Percentiles rank a stretch among this genome's conserved stretches.
phyloP scores from a whole-genome alignment of 2,113 vertebrate genomes.

The Thalassarche chlororhynchos region DNA sequence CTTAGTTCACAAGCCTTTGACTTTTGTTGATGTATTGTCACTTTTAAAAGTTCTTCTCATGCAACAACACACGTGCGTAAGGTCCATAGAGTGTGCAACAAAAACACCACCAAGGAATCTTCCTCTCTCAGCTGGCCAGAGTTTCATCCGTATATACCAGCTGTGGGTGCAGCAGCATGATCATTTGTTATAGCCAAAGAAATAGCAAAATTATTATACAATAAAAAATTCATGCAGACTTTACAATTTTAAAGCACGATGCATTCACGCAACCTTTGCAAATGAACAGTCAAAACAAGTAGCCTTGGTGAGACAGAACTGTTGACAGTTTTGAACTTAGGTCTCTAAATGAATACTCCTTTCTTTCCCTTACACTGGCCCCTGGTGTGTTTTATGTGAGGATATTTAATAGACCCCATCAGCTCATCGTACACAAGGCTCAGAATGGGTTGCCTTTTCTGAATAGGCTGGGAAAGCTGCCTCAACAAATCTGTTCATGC shows the following conservation, averaged over 20 bases:
- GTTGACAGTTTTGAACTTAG: neutral
- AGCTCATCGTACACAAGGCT: slow-evolving; percentile 9
- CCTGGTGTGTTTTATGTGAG: slow-evolving; percentile 12
- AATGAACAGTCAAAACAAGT: neutral
- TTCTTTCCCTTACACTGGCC: slow-evolving; percentile 27
- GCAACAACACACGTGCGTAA: neutral
- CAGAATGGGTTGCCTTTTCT: slow-evolving; percentile 1
- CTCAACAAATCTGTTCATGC: slow-evolving; percentile 48
- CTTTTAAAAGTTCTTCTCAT: neutral
- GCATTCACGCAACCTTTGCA: neutral
- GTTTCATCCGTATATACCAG: neutral
- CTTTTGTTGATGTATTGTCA: neutral
- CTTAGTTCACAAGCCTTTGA: neutral
- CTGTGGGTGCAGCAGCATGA: neutral
- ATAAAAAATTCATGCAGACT: neutral
- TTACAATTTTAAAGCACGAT: neutral
- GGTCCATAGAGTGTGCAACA: neutral
- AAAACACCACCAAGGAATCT: neutral
- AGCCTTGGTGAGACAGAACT: neutral
- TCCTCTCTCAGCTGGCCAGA: neutral
- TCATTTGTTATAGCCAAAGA: neutral
- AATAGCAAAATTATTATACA: neutral
- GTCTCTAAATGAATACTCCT: neutral
- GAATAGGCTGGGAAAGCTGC: neutral
- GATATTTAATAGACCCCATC: slow-evolving; percentile 60